Evolutionary conservation across 2,888 invertebrate genomes (phyloP), one percentile per base, ranked within the genome.

Genomic region (Drosophila peninsularis): DNA sequence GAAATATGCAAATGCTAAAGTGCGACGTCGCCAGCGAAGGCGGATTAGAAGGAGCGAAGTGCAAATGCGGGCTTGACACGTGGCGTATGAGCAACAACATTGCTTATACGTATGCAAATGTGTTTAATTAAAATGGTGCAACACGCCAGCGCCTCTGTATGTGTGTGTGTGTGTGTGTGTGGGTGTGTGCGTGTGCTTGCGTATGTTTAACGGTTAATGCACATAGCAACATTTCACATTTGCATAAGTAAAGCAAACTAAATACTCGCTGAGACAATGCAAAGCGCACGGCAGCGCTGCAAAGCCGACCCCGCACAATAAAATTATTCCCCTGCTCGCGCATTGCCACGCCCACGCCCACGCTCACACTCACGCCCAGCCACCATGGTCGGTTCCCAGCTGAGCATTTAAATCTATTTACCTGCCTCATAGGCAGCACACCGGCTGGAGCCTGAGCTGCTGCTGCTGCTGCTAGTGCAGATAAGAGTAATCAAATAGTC

Each of bases 121-220:
- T 68, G 78, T 86, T 86, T 83, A 83, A 86, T 86, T 83, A 83
- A 83, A 83, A 83, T 71, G 67, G 63, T 79, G 83, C 80, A 82
- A 67, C 72, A 70, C 41, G 54, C 41, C 53, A 37, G 54, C 54
- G 49, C 34, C 49, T 34, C 34, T 47, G 32, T 54, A 13, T 32
- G 32, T 37, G 14, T 49, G 42, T 50, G 24, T 45, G 42, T 45
- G 21, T 49, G 61, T 57, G 55, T 42, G 49, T 34, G 34, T 39
- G n/a, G n/a, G n/a, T n/a, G n/a, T n/a, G n/a, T n/a, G n/a, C n/a
- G n/a, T n/a, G 54, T 50, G 41, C 44, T 24, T 58, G 32, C 54
- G 34, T 57, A 19, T 47, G 21, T 62, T 71, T 71, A 75, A 75
- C 56, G 47, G 62, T 75, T 70, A 71, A 56, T 71, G 75, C 74